Base-by-base conservation (phyloP, 2,888 invertebrate genomes). In the Acanthacorydalis orientalis region DNA sequence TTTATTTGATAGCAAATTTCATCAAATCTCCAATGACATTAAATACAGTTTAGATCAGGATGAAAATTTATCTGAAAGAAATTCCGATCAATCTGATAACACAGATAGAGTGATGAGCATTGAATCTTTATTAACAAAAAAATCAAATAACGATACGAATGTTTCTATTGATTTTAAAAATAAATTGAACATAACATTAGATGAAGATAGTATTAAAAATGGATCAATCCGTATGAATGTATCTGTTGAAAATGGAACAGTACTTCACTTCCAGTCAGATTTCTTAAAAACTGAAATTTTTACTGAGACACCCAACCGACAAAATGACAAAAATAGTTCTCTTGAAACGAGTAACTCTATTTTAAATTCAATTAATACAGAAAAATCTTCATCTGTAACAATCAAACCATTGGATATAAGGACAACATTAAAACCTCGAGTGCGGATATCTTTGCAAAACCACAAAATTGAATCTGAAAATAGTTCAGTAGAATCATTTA, bases 211-310 rank as follows among this genome's bases (percentile, higher is more conserved):
- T 3, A 50, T 53, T 37, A 54, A 56, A 31, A 60, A 58, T 50
- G 59, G 57, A 43, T 57, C 58, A 9, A 53, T 59, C 12, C 59
- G 59, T 42, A 60, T 61, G 50, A 59, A 61, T 48, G 50, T 57
- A 4, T 57, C 65, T 48, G 64, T 67, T 31, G 64, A 70, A 54
- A 68, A 69, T 52, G 68, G 64, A 48, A 61, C 67, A 49, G 67
- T 64, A 53, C 64, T 73, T 52, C 65, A 68, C 52, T 67, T 67
- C 43, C 64, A 68, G 54, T 68, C 72, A 46, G 64, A 65, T 51
- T 71, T 69, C 53, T 72, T 73, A 54, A 71, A 75, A 60, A 74
- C 73, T 54, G 71, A 73, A 64, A 67, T 71, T 57, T 65, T 70
- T 50, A 65, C 67, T 50, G 59, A 69, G 48, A 57, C 63, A 53